Evolutionary conservation across 2,888 invertebrate species (phyloP), one percentile per base, ranked within the genome.

Genomic region (Caenorhabditis wallacei): DNA sequence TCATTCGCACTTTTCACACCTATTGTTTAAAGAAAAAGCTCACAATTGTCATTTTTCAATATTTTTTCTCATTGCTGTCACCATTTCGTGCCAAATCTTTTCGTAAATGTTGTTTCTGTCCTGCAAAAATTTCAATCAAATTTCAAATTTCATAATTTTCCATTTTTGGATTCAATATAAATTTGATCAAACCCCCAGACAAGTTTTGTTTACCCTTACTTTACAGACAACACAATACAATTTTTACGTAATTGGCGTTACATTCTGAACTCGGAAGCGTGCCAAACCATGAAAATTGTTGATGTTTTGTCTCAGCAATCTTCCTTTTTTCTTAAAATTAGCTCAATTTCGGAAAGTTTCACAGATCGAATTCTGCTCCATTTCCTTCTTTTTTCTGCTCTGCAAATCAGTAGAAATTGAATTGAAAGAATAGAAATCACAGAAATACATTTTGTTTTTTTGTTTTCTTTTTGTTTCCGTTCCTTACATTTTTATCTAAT

Each of bases 401-500:
- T 51, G 48, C 53, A 53, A 40, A 46, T 63, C 63, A 13, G 53
- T 4, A 63, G 37, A 48, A 61, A 64, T 30, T 64, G 20, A 16
- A 66, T 37, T 8, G 0, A 46, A 56, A 37, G 22, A 48, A 59
- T 11, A 7, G 24, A 66, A 53, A 18, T 63, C 63, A 46, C 63
- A 46, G 63, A 63, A 57, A 56, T 54, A 48, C 53, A 40, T 68
- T 63, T 22, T 79, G 20, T 43, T 68, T 35, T 54, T 30, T 5
- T 30, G 3, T 13, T 48, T 48, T 20, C 10, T 20, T 64, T 24
- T 46, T 43, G 46, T 40, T 40, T 40, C 59, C 56, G 37, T 30
- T 59, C 46, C 18, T 8, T 18, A 24, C 20, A 24, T n/a, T 30
- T 40, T 56, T 74, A 70, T 71, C 70, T 71, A 79, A 79, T 79